Evolutionary conservation across 92 coral and sea anemone species (phyloP).

Genomic region (Porites evermanni): DNA sequence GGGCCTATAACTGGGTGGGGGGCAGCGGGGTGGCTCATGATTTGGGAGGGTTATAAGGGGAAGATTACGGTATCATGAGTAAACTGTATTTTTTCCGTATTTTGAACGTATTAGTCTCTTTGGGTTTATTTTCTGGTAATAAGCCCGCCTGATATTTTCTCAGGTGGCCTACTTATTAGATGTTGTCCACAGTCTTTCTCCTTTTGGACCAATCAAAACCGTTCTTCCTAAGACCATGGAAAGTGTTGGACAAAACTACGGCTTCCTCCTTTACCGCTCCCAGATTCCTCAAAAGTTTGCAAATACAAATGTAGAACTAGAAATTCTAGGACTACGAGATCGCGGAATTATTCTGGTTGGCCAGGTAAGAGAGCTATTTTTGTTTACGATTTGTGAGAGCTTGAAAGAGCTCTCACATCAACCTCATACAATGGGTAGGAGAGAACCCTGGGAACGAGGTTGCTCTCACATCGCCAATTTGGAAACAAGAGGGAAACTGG

Average conservation of each 20-base stretch:
- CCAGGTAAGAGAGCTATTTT: conserved; percentile 42
- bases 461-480: no score
- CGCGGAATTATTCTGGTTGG: conserved; percentile 84
- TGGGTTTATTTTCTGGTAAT: no score
- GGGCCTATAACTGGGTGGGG: no score
- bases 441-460: no score
- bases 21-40: no score
- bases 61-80: no score
- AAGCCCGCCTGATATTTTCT: not conserved
- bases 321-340: conserved; percentile 78
- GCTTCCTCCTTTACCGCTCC: conserved; percentile 80
- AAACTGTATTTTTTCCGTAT: no score
- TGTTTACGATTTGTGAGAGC: not conserved
- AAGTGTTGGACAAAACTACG: conserved; percentile 78
- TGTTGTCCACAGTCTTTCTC: conserved; percentile 55
- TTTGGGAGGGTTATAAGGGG: no score
- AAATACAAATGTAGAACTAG: conserved; percentile 57
- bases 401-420: no score
- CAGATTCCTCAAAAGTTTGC: conserved; percentile 62
- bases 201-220: conserved; percentile 54
- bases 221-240: conserved; percentile 84
- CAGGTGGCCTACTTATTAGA: conserved; percentile 69
- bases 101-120: no score
- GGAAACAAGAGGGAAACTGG: no score
- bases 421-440: no score